Evolutionary conservation across 2,797 vertebrate genomes (phyloP).

Genomic region (Sciaenops ocellatus): DNA sequence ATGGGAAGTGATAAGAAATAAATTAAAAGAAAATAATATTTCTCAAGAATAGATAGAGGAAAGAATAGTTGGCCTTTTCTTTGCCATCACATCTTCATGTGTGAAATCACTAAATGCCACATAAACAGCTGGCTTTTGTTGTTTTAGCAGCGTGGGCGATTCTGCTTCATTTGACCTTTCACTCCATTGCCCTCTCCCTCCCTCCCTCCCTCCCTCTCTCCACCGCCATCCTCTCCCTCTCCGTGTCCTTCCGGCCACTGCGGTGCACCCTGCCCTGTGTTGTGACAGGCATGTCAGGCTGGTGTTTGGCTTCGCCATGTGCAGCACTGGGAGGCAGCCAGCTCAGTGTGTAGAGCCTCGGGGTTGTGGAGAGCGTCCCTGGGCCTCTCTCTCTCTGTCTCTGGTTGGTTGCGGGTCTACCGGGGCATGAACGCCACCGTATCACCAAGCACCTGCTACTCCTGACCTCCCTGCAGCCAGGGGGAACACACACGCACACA

Average conservation of each 20-base stretch:
- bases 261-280: constrained; percentile 52
- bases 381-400: constrained; percentile 25
- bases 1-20: background rate
- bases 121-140: constrained; percentile 65
- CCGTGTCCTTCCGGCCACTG: constrained; percentile 31
- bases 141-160: constrained; percentile 34
- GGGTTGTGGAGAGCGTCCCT: constrained; percentile 15
- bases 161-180: constrained; percentile 71
- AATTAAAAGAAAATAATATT: background rate
- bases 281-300: constrained; percentile 72
- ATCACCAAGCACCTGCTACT: constrained; percentile 78
- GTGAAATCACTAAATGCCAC: constrained; percentile 65
- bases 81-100: constrained; percentile 49
- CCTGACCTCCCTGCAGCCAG: constrained; percentile 52
- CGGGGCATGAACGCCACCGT: constrained; percentile 40
- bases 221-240: constrained; percentile 1
- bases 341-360: constrained; percentile 23
- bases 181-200: constrained; percentile 33
- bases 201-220: background rate
- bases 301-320: constrained; percentile 30
- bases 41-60: background rate
- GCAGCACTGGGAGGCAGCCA: constrained; percentile 52
- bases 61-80: constrained; percentile 18
- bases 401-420: constrained; percentile 53
- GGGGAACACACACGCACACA: constrained; percentile 31